Evolutionary conservation across 2,888 invertebrate species (phyloP), one percentile per base, ranked within the genome.

Genomic region (Uropetala carovei): DNA sequence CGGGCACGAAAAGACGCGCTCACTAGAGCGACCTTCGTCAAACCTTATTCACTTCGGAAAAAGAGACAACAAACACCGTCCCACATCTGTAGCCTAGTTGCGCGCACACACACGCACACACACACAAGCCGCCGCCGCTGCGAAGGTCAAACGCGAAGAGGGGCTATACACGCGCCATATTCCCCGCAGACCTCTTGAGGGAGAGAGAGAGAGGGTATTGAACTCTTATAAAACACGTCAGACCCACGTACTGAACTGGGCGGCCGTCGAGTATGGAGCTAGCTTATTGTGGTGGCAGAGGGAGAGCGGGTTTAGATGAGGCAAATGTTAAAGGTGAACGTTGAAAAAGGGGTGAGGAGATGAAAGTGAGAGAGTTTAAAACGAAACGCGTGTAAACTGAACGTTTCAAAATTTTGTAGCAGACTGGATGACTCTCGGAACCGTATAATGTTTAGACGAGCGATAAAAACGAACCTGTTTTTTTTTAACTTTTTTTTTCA

Each of bases 51-150:
- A 13, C 22, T 64, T 64, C 4, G 10, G 27, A 27, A 75, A 27
- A 75, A 10, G 75, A 14, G 75, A 75, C 75, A 75, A 75, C 43
- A 75, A 75, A 27, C 27, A 27, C 11, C 75, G 75, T 75, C 75
- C 75, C 75, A 75, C 75, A 75, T 75, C 75, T 75, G 75, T 75
- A 75, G 75, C 75, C 75, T 75, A 75, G 75, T 75, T 75, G 75
- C 75, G 22, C 75, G 27, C 27, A 75, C 75, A 13, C 75, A 75
- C 43, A 43, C 75, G 22, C 75, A 22, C 27, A 75, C 75, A 13
- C 75, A 75, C 43, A 43, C 43, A 43, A 1, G 43, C 43, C 43
- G 43, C 43, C 43, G 75, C 75, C 75, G 75, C 75, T 13, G 27
- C 75, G n/a, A 22, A n/a, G n/a, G 75, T 22, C 22, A 75, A 75